Evolutionary conservation across 1,140 invertebrate species (phyloP).

Genomic region (Pseudomyrmex flavicornis): DNA sequence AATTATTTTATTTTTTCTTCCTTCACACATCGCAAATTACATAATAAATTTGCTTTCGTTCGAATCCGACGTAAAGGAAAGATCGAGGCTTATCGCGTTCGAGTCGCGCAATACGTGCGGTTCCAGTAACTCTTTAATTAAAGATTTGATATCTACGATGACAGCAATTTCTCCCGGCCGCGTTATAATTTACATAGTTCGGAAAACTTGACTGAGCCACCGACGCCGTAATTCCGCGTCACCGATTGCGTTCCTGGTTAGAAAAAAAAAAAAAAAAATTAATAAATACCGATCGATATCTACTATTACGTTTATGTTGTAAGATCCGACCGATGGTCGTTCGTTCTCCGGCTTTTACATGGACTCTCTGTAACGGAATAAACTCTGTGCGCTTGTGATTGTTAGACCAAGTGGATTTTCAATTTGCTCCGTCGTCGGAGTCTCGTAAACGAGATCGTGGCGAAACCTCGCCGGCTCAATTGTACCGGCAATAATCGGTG

Average conservation of each 20-base stretch:
- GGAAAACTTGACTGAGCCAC: neutral
- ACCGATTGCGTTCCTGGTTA: conserved; percentile 8
- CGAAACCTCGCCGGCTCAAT: conserved; percentile 16
- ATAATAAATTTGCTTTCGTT: too few species aligned
- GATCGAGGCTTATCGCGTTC: too few species aligned
- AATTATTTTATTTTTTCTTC: too few species aligned
- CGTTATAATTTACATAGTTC: conserved; percentile 3
- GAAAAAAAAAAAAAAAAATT: too few species aligned
- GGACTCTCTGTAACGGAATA: neutral
- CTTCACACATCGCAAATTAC: too few species aligned
- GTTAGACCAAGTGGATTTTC: conserved; percentile 51
- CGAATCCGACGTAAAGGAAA: too few species aligned
- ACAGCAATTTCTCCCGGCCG: neutral
- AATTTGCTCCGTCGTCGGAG: conserved; percentile 31
- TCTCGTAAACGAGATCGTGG: conserved; percentile 12
- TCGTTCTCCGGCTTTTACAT: conserved; percentile 14
- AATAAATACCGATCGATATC: conserved; percentile 44
- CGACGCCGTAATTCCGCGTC: neutral
- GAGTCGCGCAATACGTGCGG: too few species aligned
- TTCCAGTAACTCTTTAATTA: too few species aligned
- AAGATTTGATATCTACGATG: neutral
- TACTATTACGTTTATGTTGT: conserved; percentile 44
- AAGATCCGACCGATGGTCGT: conserved; percentile 20
- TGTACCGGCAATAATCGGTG: conserved; percentile 42
- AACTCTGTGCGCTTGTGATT: neutral